phyloP scores from a whole-genome alignment of 2,888 invertebrate genomes.

The Clistopyga incitator region DNA sequence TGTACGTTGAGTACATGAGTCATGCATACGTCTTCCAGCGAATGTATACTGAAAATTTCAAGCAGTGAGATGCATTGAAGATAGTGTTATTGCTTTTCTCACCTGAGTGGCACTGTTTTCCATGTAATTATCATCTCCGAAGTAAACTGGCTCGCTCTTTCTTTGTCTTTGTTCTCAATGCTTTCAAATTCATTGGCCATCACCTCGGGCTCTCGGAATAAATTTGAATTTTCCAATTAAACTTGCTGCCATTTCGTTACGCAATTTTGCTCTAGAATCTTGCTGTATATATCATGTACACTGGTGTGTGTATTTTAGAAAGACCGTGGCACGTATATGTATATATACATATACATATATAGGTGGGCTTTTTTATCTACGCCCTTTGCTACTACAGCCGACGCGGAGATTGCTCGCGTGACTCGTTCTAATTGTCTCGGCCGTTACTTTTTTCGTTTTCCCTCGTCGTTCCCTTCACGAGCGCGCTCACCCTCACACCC shows the following conservation, averaged over 20 bases:
- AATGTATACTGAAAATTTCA: conserved; percentile 23
- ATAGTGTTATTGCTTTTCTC: conserved; percentile 19
- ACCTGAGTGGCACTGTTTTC: neutral
- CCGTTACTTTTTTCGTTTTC: conserved; percentile 36
- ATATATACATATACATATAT: neutral
- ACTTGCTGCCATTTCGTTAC: conserved; percentile 28
- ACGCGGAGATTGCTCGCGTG: conserved; percentile 28
- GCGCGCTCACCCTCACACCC: neutral
- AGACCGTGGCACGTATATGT: neutral
- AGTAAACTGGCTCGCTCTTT: conserved; percentile 1
- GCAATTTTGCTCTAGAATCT: neutral
- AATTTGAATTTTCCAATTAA: conserved; percentile 48
- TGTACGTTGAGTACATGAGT: neutral
- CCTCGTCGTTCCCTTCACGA: conserved; percentile 2
- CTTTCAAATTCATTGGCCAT: conserved; percentile 9
- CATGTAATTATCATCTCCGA: conserved; percentile 23
- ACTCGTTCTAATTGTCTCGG: conserved; percentile 52
- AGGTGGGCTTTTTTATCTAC: neutral
- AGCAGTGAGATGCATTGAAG: neutral
- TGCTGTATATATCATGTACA: neutral
- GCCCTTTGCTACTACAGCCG: neutral
- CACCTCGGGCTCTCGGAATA: conserved; percentile 5
- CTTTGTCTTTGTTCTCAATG: neutral
- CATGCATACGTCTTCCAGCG: neutral
- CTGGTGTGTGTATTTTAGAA: conserved; percentile 11